phyloP scores from a whole-genome alignment of 2,113 vertebrate species.

The Telmatochromis sp. region DNA sequence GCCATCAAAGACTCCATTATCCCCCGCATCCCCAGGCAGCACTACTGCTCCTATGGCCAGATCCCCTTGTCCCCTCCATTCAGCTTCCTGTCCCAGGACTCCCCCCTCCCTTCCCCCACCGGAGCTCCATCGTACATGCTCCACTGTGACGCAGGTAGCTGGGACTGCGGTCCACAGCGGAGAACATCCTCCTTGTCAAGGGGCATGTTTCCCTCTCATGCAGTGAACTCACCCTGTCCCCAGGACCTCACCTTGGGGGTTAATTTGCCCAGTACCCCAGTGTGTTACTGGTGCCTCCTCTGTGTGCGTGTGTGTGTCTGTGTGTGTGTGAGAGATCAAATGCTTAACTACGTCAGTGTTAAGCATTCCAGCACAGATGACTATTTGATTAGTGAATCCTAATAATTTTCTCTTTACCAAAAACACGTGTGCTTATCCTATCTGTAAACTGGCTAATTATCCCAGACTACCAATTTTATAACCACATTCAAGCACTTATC shows the following conservation, averaged over 20 bases:
- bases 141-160: constrained; percentile 70
- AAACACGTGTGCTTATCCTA: background rate
- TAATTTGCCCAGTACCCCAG: constrained; percentile 59
- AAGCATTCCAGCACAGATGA: constrained; percentile 23
- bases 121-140: constrained; percentile 61
- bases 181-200: constrained; percentile 19
- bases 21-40: constrained; percentile 68
- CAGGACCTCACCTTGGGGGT: background rate
- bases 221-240: constrained; percentile 31
- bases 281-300: constrained; percentile 58
- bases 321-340: background rate
- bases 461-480: background rate
- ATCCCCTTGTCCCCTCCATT: constrained; percentile 69
- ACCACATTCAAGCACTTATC: background rate
- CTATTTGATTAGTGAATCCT: constrained; percentile 8
- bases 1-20: constrained; percentile 82
- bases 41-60: constrained; percentile 74
- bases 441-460: background rate
- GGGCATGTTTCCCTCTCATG: constrained; percentile 39
- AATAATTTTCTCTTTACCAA: background rate
- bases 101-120: constrained; percentile 57
- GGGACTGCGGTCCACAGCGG: constrained; percentile 24
- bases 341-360: constrained; percentile 9
- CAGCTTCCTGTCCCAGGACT: constrained; percentile 70
- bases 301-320: background rate